Evolutionary conservation across 2,113 vertebrate species (phyloP), one percentile per base, ranked within the genome.

Genomic region (Misgurnus mizolepis): DNA sequence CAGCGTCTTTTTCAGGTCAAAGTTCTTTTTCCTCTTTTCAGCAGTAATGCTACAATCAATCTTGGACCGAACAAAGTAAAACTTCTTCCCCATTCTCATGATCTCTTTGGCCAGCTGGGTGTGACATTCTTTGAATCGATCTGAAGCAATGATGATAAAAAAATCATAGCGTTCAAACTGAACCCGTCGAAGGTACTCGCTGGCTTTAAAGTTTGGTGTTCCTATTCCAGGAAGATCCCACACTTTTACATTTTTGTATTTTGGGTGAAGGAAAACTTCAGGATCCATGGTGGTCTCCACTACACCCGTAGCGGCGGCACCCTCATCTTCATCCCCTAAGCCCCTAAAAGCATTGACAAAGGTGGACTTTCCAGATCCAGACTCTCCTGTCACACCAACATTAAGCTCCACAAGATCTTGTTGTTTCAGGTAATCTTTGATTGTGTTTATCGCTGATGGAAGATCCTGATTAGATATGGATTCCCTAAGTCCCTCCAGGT

Each of bases 171-270:
- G 84, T 49, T 88, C 18, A 12, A 93, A 92, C 18, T 82, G 58
- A 74, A 91, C 91, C 69, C 85, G 77, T 76, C 89, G 65, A 72
- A 93, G 89, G 89, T 93, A 93, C 43, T 86, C 75, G 71, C 88
- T 72, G 0, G 91, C 86, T 1, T 85, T 85, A 84, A 92, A 94
- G 22, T 83, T 84, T 0, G 89, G 90, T 0, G 88, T 86, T 40
- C 92, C 91, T 0, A 92, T 90, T 9, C 93, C 93, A 0, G 93
- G 93, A 3, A 94, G 90, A 76, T 93, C 91, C 92, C 93, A 93
- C 53, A 93, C 41, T 47, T 82, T 89, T 67, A 93, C 89, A 1
- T 90, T 87, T 0, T 87, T 84, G 9, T 89, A 84, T 53, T 85
- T 89, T 0, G 92, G 91, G 55, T 93, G 89, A 0, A 83, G 50